Percentiles rank a stretch among this genome's conserved stretches.
Conservation (phyloP, 2,797 vertebrate genomes). For the Orientallactaga sibirica region DNA sequence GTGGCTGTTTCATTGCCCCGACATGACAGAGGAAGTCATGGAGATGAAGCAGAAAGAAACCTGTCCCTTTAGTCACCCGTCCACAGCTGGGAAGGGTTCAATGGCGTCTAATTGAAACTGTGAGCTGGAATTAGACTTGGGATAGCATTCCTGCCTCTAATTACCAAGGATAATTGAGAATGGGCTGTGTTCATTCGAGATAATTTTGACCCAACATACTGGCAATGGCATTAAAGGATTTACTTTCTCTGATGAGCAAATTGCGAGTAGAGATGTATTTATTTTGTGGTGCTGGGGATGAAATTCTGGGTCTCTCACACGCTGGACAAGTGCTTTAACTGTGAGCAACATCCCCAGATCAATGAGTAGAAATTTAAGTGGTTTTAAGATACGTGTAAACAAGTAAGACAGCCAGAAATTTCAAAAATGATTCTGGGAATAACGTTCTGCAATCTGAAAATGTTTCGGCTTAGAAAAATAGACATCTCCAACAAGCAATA, state of each 20-base stretch:
- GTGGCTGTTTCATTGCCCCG: background rate
- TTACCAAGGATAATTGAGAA: slow-evolving; percentile 48
- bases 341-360: background rate
- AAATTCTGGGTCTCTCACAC: background rate
- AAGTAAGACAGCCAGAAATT: slow-evolving; percentile 76
- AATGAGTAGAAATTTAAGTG: slow-evolving; percentile 24
- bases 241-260: slow-evolving; percentile 25
- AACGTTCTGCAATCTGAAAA: slow-evolving; percentile 73
- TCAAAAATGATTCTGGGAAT: slow-evolving; percentile 71
- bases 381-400: slow-evolving; percentile 68
- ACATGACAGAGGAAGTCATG: background rate
- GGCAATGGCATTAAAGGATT: background rate
- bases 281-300: background rate
- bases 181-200: background rate
- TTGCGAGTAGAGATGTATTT: slow-evolving; percentile 19
- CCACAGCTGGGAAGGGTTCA: background rate
- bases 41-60: background rate
- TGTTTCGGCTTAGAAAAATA: slow-evolving; percentile 78
- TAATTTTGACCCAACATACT: slow-evolving; percentile 62
- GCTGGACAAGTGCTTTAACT: background rate
- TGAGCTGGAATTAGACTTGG: background rate
- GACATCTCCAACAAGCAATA: slow-evolving; percentile 50
- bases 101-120: background rate
- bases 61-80: background rate
- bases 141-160: slow-evolving; percentile 28